Evolutionary conservation across 2,888 invertebrate genomes (phyloP).

Genomic region (Drosophila subsilvestris): DNA sequence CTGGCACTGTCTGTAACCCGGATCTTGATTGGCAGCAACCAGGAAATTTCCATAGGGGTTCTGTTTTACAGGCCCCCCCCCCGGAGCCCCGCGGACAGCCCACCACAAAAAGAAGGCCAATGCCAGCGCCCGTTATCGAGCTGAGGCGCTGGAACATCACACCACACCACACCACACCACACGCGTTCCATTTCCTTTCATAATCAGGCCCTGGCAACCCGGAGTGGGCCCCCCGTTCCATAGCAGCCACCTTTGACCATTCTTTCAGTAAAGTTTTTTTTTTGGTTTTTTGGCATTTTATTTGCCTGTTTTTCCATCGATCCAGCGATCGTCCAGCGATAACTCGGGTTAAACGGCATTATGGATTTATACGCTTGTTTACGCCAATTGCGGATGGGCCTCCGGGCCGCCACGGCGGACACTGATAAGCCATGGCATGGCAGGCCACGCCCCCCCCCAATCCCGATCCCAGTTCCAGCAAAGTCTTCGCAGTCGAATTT

Average conservation of each 20-base stretch:
- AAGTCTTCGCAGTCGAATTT: slow-evolving; percentile 7
- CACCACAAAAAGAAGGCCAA: neutral
- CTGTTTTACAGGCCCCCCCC: neutral
- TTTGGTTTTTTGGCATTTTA: slow-evolving; percentile 49
- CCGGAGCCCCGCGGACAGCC: neutral
- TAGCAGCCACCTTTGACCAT: slow-evolving; percentile 3
- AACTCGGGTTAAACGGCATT: slow-evolving; percentile 65
- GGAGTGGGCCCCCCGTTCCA: slow-evolving; percentile 9
- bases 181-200: neutral
- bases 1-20: slow-evolving; percentile 21
- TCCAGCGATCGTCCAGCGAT: slow-evolving; percentile 61
- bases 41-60: slow-evolving; percentile 22
- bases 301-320: slow-evolving; percentile 64
- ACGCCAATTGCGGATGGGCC: slow-evolving; percentile 65
- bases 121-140: neutral
- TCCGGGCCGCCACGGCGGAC: slow-evolving; percentile 38
- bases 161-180: slow-evolving; percentile 20
- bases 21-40: slow-evolving; percentile 19
- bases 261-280: slow-evolving; percentile 21
- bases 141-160: slow-evolving; percentile 12
- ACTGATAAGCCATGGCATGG: slow-evolving; percentile 45
- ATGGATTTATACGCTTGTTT: slow-evolving; percentile 72
- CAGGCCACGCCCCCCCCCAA: slow-evolving; percentile 44
- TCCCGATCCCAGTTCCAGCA: neutral
- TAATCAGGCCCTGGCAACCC: slow-evolving; percentile 72